Evolutionary conservation across 2,888 invertebrate species (phyloP), one percentile per base, ranked within the genome.

Genomic region (Lasius platythorax): DNA sequence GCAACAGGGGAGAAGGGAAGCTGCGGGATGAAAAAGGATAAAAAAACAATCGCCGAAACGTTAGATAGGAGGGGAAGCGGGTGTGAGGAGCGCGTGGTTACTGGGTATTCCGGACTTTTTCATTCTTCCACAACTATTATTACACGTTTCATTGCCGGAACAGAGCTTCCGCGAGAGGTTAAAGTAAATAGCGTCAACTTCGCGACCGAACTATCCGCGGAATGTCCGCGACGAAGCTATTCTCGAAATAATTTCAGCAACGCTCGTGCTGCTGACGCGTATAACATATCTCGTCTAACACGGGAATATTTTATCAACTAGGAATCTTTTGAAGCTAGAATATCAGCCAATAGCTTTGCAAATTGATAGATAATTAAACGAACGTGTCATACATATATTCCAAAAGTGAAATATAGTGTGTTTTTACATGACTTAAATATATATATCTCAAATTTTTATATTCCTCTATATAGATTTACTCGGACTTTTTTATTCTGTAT

Each of bases 231-330:
- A 28, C 23, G 43, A 3, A 72, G 33, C 46, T 74, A 74, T 74
- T 81, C 61, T 46, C 61, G 46, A 74, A 74, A 74, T 74, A 81
- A 81, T 81, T 46, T 81, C 61, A 61, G 37, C 33, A 74, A 61
- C 74, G 28, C 18, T 37, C 43, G 23, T 3, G 70, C 72, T 30
- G 33, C 33, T 23, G 9, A 43, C 12, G 23, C 66, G 15, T n/a
- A 12, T 40, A 43, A 74, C 28, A 12, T n/a, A 11, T 66, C 12
- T 30, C 43, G 50, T 37, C 15, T 46, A 18, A 61, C 18, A 30
- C 5, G 18, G 23, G 12, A 58, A 53, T 43, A 74, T 33, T 61
- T 58, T 50, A 68, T 64, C 43, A 28, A 3, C 28, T 67, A 18
- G 8, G 37, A 53, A 18, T 30, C 3, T 28, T 58, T 28, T 3